These are phyloP conservation scores for Rhopalosiphum maidis DNA, from an alignment of 1,140 invertebrate species.

Conservation along the genomic window DNA sequence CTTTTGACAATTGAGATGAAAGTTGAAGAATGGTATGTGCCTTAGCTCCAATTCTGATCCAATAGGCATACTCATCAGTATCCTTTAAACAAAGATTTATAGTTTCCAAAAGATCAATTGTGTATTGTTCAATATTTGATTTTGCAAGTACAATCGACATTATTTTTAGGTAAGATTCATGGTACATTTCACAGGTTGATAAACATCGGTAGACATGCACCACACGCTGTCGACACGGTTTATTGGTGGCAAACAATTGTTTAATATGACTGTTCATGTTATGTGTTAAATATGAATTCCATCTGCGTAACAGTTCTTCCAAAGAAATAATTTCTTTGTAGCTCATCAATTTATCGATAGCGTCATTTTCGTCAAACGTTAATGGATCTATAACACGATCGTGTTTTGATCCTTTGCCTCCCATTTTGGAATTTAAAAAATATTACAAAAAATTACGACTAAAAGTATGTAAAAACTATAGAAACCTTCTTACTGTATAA, in stretches of 20 bases:
- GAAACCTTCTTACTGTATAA: not conserved
- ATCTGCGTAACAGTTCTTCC: not conserved
- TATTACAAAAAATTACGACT: not conserved
- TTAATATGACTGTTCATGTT: constrained; percentile 34
- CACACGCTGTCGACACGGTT: not conserved
- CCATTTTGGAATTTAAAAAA: constrained; percentile 25
- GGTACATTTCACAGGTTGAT: not conserved
- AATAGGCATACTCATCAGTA: constrained; percentile 28
- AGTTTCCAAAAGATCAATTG: constrained; percentile 35
- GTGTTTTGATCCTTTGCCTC: constrained; percentile 23
- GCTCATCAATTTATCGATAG: constrained; percentile 27
- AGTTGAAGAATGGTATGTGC: not conserved
- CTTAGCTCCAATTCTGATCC: constrained; percentile 14
- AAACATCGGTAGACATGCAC: constrained; percentile 36
- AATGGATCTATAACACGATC: not conserved
- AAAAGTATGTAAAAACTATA: not conserved
- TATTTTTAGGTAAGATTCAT: constrained; percentile 30
- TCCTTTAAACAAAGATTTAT: constrained; percentile 39
- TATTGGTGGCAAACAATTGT: constrained; percentile 32
- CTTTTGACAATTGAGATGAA: not conserved
- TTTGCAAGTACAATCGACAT: constrained; percentile 3
- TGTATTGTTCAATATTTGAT: constrained; percentile 38
- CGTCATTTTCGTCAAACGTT: constrained; percentile 16
- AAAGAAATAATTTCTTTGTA: constrained; percentile 19
- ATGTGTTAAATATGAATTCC: constrained; percentile 34